Evolutionary conservation across 2,888 invertebrate species (phyloP).

Genomic region (Drosophila multiciliata): DNA sequence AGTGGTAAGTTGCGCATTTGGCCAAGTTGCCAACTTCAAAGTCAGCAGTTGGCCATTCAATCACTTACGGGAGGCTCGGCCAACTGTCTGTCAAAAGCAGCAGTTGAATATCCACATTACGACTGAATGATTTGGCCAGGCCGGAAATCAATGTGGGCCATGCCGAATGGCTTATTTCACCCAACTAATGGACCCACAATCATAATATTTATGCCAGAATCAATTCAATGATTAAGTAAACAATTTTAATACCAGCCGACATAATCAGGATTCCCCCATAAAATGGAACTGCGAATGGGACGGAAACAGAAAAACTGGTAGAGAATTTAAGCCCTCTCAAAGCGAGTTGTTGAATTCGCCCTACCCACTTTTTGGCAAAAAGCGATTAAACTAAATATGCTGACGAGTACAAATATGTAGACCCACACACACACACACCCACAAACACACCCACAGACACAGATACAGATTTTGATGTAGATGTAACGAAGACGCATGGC

Average conservation of each 20-base stretch:
- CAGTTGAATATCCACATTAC: constrained; percentile 25
- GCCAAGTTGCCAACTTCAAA: constrained; percentile 22
- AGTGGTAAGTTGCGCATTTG: constrained; percentile 9
- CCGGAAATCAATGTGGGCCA: constrained; percentile 28
- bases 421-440: background rate
- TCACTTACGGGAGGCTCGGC: constrained; percentile 20
- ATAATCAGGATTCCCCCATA: constrained; percentile 14
- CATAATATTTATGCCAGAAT: constrained; percentile 47
- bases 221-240: constrained; percentile 48
- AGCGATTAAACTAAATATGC: constrained; percentile 61
- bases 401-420: constrained; percentile 39
- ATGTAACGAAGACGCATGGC: constrained; percentile 3
- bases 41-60: constrained; percentile 27
- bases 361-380: constrained; percentile 9
- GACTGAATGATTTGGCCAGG: constrained; percentile 25
- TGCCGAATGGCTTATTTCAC: constrained; percentile 20
- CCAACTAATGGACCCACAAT: constrained; percentile 34
- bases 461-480: constrained; percentile 10
- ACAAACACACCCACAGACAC: background rate
- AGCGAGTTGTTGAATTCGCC: background rate
- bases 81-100: constrained; percentile 32
- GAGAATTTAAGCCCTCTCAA: background rate
- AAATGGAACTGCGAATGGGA: background rate
- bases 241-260: constrained; percentile 27
- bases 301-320: background rate